A percentile compares a stretch with the other conserved stretches of the same genome.
phyloP scores from a whole-genome alignment of 2,113 vertebrate species.

The Pteruthius melanotis region DNA sequence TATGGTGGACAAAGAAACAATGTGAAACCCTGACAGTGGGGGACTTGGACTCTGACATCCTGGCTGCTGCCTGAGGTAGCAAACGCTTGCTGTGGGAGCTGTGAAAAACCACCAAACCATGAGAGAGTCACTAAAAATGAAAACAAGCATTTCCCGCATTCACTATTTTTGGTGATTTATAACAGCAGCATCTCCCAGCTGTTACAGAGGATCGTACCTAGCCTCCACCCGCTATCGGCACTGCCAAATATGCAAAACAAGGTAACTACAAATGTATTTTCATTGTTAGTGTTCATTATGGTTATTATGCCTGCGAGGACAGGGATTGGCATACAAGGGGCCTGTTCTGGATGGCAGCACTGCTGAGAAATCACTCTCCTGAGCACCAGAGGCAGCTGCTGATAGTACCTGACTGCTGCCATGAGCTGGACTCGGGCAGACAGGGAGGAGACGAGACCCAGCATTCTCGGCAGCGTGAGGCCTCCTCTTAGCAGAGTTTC shows the following conservation, averaged over 20 bases:
- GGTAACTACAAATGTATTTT: slow-evolving; percentile 33
- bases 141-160: background rate
- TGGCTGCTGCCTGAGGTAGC: background rate
- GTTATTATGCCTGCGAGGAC: background rate
- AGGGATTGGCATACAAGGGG: background rate
- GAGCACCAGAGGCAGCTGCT: background rate
- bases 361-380: background rate
- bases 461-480: fast-evolving
- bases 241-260: slow-evolving; percentile 40
- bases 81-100: background rate
- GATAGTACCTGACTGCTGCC: background rate
- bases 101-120: background rate
- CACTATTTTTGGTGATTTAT: background rate
- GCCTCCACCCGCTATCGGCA: background rate
- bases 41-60: background rate
- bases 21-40: background rate
- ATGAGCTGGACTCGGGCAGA: background rate
- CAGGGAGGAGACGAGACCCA: background rate
- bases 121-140: background rate
- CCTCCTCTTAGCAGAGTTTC: background rate
- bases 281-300: slow-evolving; percentile 30
- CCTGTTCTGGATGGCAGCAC: background rate
- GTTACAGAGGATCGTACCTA: background rate
- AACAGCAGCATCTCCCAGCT: background rate
- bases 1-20: background rate